phyloP scores from a whole-genome alignment of 2,797 vertebrate species.

The Galaxias olidus region DNA sequence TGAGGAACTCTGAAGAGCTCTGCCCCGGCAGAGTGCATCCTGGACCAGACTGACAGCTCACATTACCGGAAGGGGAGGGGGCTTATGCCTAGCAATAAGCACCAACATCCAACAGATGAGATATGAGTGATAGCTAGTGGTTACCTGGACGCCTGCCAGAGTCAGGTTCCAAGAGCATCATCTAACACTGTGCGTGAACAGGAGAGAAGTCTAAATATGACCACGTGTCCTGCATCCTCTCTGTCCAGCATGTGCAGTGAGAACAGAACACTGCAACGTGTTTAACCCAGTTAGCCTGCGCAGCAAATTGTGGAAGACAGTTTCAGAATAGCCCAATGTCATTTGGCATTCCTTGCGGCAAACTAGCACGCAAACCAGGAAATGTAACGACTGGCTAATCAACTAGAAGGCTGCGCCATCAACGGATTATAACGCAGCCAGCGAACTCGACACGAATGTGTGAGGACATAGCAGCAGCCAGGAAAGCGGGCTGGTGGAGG shows the following conservation, averaged over 20 bases:
- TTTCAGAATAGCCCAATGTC: neutral
- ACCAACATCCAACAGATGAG: neutral
- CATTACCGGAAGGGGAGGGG: slow-evolving; percentile 11
- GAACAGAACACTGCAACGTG: too few relatives aligned
- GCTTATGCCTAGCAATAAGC: neutral
- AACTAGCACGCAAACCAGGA: slow-evolving; percentile 23
- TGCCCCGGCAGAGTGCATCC: neutral
- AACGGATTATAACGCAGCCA: slow-evolving; percentile 21
- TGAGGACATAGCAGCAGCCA: slow-evolving; percentile 36
- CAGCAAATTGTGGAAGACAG: neutral
- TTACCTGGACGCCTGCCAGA: too few relatives aligned
- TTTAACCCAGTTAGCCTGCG: too few relatives aligned
- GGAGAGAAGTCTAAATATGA: too few relatives aligned
- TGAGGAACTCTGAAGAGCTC: neutral
- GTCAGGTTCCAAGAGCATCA: neutral
- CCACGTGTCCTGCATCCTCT: too few relatives aligned
- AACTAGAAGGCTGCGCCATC: slow-evolving; percentile 42
- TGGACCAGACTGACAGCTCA: slow-evolving; percentile 12
- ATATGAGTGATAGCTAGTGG: too few relatives aligned
- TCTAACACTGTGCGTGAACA: neutral
- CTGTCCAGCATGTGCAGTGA: too few relatives aligned
- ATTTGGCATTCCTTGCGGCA: neutral
- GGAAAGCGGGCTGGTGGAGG: slow-evolving; percentile 8
- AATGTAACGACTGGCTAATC: slow-evolving; percentile 46
- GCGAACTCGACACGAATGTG: slow-evolving; percentile 58